Conservation (phyloP, 2,797 vertebrate species). For the Rhincodon typus region DNA sequence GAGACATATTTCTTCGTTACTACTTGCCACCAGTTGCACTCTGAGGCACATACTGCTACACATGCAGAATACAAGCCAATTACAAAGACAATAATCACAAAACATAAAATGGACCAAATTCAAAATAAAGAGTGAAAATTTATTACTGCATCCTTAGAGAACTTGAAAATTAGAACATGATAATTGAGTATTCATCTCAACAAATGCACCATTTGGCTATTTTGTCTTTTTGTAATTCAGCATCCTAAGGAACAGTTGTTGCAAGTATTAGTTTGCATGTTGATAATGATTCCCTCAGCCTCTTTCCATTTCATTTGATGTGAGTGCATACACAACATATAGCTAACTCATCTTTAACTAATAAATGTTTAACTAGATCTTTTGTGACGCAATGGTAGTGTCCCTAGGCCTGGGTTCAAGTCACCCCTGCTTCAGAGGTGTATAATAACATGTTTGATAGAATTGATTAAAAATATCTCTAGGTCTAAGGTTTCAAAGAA, state of each 20-base stretch:
- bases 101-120: not conserved
- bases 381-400: too few relatives aligned
- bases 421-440: too few relatives aligned
- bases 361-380: not conserved
- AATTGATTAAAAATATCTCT: too few relatives aligned
- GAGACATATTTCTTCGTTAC: conserved; percentile 8
- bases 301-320: not conserved
- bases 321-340: too few relatives aligned
- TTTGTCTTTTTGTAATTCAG: not conserved
- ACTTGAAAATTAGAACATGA: not conserved
- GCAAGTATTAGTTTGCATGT: not conserved
- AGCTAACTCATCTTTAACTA: not conserved
- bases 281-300: not conserved
- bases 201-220: not conserved
- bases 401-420: too few relatives aligned
- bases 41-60: not conserved
- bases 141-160: not conserved
- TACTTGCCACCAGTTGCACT: not conserved
- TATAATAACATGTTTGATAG: too few relatives aligned
- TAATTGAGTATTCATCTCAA: not conserved
- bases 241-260: not conserved
- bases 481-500: not conserved
- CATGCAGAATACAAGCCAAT: not conserved
- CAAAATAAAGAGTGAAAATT: not conserved
- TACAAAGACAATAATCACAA: not conserved